These are phyloP conservation scores for Melanostigma gelatinosum DNA, from an alignment of 2,113 vertebrate species.

Conservation along the genomic window DNA sequence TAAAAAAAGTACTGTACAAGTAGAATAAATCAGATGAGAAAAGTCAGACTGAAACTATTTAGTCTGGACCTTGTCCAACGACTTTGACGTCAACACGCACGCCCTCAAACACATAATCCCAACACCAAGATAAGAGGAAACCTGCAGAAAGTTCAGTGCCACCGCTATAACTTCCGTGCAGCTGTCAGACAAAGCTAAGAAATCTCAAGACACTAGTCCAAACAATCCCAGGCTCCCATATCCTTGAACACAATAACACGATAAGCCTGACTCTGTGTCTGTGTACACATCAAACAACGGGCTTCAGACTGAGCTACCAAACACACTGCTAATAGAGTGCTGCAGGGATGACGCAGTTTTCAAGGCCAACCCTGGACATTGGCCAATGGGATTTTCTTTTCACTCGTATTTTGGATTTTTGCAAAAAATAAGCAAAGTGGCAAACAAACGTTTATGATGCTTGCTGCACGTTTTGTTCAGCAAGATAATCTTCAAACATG, in stretches of 20 bases:
- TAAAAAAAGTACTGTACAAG: not conserved
- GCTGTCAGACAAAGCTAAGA: slow-evolving; percentile 47
- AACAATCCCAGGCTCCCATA: slow-evolving; percentile 64
- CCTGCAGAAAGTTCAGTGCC: slow-evolving; percentile 32
- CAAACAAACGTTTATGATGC: not conserved
- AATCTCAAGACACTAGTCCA: slow-evolving; percentile 63
- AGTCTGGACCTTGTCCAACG: slow-evolving; percentile 29
- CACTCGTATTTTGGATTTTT: not conserved
- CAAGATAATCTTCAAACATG: not conserved
- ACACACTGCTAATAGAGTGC: not conserved
- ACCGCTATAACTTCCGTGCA: slow-evolving; percentile 33
- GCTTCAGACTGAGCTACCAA: slow-evolving; percentile 25
- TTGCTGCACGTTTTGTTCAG: not conserved
- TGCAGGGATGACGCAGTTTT: not conserved
- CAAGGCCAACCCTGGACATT: not conserved
- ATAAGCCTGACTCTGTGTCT: slow-evolving; percentile 58
- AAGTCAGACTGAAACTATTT: not conserved
- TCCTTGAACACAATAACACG: slow-evolving; percentile 53
- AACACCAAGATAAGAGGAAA: slow-evolving; percentile 43
- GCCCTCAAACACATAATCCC: not conserved
- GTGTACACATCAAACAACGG: slow-evolving; percentile 55
- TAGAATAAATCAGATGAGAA: not conserved
- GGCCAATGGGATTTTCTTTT: too few relatives aligned
- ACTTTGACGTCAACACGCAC: slow-evolving; percentile 19
- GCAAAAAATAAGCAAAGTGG: not conserved